These are phyloP conservation scores for Yponomeuta malinellus DNA, from an alignment of 2,888 invertebrate genomes.

Conservation along the genomic window DNA sequence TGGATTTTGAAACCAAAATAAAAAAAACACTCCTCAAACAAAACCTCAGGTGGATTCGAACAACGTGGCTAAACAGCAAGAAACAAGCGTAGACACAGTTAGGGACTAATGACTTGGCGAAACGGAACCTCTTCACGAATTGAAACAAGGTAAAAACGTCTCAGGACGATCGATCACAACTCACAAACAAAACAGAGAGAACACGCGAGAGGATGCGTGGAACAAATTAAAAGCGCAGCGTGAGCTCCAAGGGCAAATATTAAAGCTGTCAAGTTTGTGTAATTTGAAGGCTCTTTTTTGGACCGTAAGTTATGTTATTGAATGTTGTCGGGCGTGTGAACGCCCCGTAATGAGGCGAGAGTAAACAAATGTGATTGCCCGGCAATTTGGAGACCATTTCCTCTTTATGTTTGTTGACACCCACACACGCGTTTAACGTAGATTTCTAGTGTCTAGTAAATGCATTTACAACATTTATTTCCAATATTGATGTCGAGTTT, in stretches of 20 bases:
- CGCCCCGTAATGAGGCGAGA: slow-evolving; percentile 39
- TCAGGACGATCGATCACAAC: slow-evolving; percentile 67
- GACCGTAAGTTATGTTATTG: slow-evolving; percentile 71
- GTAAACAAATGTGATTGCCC: slow-evolving; percentile 37
- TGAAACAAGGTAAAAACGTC: slow-evolving; percentile 69
- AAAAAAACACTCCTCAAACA: not conserved
- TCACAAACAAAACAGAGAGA: slow-evolving; percentile 68
- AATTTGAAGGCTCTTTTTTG: slow-evolving; percentile 67
- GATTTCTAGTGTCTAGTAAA: not conserved
- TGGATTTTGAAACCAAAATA: not conserved
- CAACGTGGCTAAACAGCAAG: not conserved
- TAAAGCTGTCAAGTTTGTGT: slow-evolving; percentile 72
- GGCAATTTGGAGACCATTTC: not conserved
- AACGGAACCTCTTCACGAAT: slow-evolving; percentile 62
- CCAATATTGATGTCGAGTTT: not conserved
- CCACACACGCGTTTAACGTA: not conserved
- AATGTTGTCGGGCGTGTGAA: slow-evolving; percentile 59
- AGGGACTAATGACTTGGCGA: slow-evolving; percentile 67
- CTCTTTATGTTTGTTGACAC: not conserved
- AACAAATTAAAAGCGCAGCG: slow-evolving; percentile 75
- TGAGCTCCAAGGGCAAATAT: slow-evolving; percentile 68
- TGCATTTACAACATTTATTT: not conserved
- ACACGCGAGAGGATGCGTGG: slow-evolving; percentile 68
- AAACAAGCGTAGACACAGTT: slow-evolving; percentile 2
- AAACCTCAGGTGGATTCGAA: not conserved